Conservation (phyloP, 1,140 invertebrate species). For the Rhagoletis zephyria region DNA sequence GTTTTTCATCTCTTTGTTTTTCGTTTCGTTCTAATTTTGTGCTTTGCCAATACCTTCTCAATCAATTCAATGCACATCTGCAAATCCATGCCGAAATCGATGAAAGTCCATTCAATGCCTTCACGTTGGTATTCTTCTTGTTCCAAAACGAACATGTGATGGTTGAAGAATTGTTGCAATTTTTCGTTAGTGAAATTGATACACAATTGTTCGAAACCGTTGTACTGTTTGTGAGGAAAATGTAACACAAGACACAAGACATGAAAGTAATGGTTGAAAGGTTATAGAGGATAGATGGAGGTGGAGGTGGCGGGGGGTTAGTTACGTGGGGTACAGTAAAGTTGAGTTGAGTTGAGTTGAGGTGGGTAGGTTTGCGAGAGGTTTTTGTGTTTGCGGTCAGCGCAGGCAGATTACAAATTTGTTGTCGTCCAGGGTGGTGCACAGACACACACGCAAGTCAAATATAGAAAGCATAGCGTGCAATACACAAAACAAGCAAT, state of each 20-base stretch:
- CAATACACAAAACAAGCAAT: background rate
- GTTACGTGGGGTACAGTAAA: background rate
- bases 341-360: no score
- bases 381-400: no score
- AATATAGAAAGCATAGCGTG: background rate
- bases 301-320: background rate
- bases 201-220: no score
- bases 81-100: slow-evolving; percentile 74
- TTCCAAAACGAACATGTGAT: no score
- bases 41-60: slow-evolving; percentile 86
- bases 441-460: background rate
- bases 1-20: background rate
- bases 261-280: background rate
- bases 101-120: slow-evolving; percentile 98
- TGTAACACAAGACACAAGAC: slow-evolving; percentile 74
- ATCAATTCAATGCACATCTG: slow-evolving; percentile 98
- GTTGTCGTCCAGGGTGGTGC: no score
- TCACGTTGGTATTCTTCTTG: slow-evolving; percentile 86
- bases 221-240: no score
- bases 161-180: no score
- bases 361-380: background rate
- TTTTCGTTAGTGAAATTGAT: no score
- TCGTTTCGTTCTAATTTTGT: no score
- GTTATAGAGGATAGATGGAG: no score
- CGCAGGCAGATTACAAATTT: no score